phyloP scores from a whole-genome alignment of 2,888 invertebrate genomes.

The Lycocerus yunnanus region DNA sequence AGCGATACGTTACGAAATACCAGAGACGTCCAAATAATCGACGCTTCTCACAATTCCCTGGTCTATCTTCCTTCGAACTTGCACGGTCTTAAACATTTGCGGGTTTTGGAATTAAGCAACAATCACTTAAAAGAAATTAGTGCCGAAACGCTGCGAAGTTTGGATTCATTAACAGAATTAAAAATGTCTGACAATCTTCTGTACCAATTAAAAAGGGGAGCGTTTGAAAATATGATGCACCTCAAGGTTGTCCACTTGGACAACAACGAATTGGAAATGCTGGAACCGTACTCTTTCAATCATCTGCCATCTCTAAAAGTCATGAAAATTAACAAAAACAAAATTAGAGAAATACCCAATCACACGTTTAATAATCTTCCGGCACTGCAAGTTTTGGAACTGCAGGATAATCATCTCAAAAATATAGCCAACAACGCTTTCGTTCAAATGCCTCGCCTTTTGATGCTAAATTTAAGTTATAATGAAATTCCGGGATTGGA shows the following conservation, averaged over 20 bases:
- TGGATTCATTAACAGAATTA: slow-evolving; percentile 72
- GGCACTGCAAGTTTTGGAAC: slow-evolving; percentile 72
- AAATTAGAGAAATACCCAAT: slow-evolving; percentile 74
- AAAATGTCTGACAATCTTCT: slow-evolving; percentile 78
- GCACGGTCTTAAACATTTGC: slow-evolving; percentile 69
- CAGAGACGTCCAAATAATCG: slow-evolving; percentile 72
- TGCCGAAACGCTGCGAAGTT: slow-evolving; percentile 69
- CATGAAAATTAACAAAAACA: slow-evolving; percentile 68
- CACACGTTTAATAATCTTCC: slow-evolving; percentile 78
- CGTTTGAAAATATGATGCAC: slow-evolving; percentile 72
- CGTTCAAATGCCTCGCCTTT: slow-evolving; percentile 74
- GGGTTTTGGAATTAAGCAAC: slow-evolving; percentile 75
- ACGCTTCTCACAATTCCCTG: slow-evolving; percentile 78
- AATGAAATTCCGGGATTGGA: slow-evolving; percentile 78
- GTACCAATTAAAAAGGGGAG: slow-evolving; percentile 69
- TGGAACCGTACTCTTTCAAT: slow-evolving; percentile 74
- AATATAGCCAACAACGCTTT: slow-evolving; percentile 77
- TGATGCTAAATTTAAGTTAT: slow-evolving; percentile 81
- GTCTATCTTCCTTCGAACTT: slow-evolving; percentile 73
- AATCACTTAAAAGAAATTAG: slow-evolving; percentile 75
- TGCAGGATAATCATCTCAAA: slow-evolving; percentile 79
- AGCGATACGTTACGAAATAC: slow-evolving; percentile 66
- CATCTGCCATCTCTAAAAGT: slow-evolving; percentile 69
- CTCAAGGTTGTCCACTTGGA: slow-evolving; percentile 78
- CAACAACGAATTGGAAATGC: slow-evolving; percentile 76